Evolutionary conservation across 1,140 invertebrate genomes (phyloP), one percentile per base, ranked within the genome.

Genomic region (Drosophila bipectinata): DNA sequence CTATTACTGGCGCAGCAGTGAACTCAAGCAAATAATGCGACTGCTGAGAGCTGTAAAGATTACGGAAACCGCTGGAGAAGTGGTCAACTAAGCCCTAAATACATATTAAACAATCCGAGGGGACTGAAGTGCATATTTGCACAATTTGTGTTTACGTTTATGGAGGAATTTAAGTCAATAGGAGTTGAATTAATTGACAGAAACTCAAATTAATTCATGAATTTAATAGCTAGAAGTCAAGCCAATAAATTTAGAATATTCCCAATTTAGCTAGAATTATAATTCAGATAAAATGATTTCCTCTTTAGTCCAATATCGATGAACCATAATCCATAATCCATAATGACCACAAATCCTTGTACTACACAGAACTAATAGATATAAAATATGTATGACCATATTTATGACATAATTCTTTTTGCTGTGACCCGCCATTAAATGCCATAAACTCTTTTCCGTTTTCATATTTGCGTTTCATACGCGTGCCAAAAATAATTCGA

Each of bases 391-490:
- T 9, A 34, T 34, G 5, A 6, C 9, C 41, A 41, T 69, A 69
- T 57, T 49, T 48, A 32, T 57, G n/a, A 32, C 44, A 44, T 57
- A 69, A 39, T 32, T 24, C 49, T 32, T 30, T 9, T 18, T 12
- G 32, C 12, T 56, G 44, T 26, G 67, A 34, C 30, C 37, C 37
- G n/a, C 30, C 12, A 59, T 58, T 56, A 59, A 71, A 62, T 63
- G 56, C 54, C 55, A 47, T 53, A 73, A 77, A 62, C 55, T 41
- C 39, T 58, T 67, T 67, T 44, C 32, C 28, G 15, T 49, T 44
- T 56, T 24, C 21, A 49, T 71, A 66, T 78, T 82, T 79, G 48
- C 51, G 49, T 67, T 83, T 83, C 56, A 79, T 75, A 53, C 68
- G 47, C 52, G 53, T 59, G 60, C 45, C 24, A 60, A 74, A 78